Evolutionary conservation across 2,797 vertebrate genomes (phyloP).

Genomic region (Enteromius treurensis): DNA sequence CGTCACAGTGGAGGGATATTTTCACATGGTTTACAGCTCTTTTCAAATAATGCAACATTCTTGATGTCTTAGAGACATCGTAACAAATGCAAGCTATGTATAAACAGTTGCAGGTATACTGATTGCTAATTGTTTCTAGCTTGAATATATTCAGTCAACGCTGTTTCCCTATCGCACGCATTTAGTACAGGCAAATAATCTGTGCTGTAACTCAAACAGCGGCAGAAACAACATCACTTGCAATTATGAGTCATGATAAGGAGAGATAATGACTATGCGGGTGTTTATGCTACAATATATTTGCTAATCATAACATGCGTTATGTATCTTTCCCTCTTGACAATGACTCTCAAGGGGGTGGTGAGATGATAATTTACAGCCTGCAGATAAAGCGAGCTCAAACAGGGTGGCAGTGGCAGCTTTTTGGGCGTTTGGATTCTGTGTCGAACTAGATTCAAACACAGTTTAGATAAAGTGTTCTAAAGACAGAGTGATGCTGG

Average conservation of each 20-base stretch:
- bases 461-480: neutral
- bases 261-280: constrained; percentile 40
- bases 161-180: neutral
- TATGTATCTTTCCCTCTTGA: constrained; percentile 19
- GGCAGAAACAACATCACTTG: constrained; percentile 34
- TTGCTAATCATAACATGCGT: constrained; percentile 33
- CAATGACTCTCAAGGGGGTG: constrained; percentile 7
- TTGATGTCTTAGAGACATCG: neutral
- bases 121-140: neutral
- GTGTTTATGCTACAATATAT: constrained; percentile 32
- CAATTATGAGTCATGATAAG: constrained; percentile 40
- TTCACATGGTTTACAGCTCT: neutral
- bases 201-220: constrained; percentile 18
- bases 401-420: neutral
- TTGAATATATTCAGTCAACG: constrained; percentile 14
- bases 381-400: constrained; percentile 1
- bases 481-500: neutral
- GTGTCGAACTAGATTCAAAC: neutral
- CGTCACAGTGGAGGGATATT: neutral
- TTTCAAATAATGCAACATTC: neutral
- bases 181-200: constrained; percentile 27
- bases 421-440: neutral
- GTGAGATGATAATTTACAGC: constrained; percentile 18
- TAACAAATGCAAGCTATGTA: neutral
- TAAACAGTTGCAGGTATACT: neutral